Evolutionary conservation across 2,888 invertebrate species (phyloP).

Genomic region (Andrena bicolor): DNA sequence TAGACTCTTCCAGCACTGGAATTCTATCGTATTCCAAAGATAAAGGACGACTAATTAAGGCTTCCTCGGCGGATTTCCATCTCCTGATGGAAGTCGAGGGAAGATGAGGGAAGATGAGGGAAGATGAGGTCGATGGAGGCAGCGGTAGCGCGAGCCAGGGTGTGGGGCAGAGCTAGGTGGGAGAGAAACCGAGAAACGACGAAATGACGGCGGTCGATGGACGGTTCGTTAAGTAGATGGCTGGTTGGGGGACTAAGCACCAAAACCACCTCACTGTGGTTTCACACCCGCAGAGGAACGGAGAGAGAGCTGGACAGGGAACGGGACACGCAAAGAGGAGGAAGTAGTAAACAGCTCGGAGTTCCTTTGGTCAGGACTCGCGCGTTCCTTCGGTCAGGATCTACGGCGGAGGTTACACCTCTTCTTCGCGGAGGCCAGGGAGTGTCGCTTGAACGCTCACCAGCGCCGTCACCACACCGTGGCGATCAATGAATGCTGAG

Average conservation of each 20-base stretch:
- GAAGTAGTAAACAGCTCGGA: constrained; percentile 76
- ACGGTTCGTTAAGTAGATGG: constrained; percentile 82
- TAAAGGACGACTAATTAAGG: background rate
- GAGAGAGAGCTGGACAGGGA: constrained; percentile 37
- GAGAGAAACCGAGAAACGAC: constrained; percentile 80
- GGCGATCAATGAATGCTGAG: constrained; percentile 1
- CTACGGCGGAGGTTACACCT: constrained; percentile 42
- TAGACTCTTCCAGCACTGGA: background rate
- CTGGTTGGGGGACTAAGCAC: constrained; percentile 82
- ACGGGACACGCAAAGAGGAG: constrained; percentile 40
- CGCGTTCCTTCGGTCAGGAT: constrained; percentile 65
- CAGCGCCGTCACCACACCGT: constrained; percentile 40
- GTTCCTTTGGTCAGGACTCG: constrained; percentile 78
- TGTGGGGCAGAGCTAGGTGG: constrained; percentile 61
- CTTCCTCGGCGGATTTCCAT: constrained; percentile 14
- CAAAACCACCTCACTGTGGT: constrained; percentile 85
- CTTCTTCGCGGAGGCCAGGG: constrained; percentile 28
- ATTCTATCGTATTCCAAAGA: background rate
- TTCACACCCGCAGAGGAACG: constrained; percentile 83
- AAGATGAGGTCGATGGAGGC: constrained; percentile 61
- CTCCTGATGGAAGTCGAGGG: constrained; percentile 25
- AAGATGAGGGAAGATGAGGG: constrained; percentile 35
- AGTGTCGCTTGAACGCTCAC: constrained; percentile 29
- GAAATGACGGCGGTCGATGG: constrained; percentile 81
- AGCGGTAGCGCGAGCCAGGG: constrained; percentile 50